Evolutionary conservation across 1,140 invertebrate species (phyloP), one percentile per base, ranked within the genome.

Genomic region (Drosophila repleta): DNA sequence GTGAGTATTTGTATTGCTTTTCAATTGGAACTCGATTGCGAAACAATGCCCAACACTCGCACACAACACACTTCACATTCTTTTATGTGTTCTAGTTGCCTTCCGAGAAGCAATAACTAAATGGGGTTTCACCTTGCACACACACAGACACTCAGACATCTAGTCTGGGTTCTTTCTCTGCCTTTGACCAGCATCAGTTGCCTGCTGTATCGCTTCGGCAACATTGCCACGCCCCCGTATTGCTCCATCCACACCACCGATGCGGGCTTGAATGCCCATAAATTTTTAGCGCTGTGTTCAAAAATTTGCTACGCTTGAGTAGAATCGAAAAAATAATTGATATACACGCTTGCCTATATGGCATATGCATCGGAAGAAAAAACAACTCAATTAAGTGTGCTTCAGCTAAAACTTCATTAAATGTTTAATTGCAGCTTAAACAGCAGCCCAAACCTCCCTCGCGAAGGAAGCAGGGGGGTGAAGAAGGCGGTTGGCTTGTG

Each of bases 1-100:
- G 82, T 63, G 82, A 79, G 67, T 85, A 83, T 85, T 85, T 85
- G 82, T 87, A 85, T 85, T 85, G 83, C 83, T 75, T 79, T 87
- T 88, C 78, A 87, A 87, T 87, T 77, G 83, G 75, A 73, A 82
- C 68, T 82, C 83, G 79, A 87, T 87, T 87, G 83, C 83, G 67
- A 87, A 87, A 87, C 82, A 85, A 85, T 66, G 71, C 70, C 39
- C 0, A 15, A 43, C 3, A 17, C 39, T 17, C 15, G 8, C 39
- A 49, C 53, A 48, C 35, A 62, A 39, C 32, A 24, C 52, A 67
- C 60, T 74, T 49, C 66, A 66, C 41, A 35, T 55, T 56, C 32
- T 32, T 60, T 64, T 57, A 55, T 70, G 63, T 68, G 67, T 66
- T 76, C 67, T 56, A 87, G 78, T 82, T 87, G 71, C 79, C 39